A percentile compares a stretch with the other conserved stretches of the same genome.
Evolutionary conservation across 2,113 vertebrate species (phyloP).

Genomic region (Gavialis gangeticus): DNA sequence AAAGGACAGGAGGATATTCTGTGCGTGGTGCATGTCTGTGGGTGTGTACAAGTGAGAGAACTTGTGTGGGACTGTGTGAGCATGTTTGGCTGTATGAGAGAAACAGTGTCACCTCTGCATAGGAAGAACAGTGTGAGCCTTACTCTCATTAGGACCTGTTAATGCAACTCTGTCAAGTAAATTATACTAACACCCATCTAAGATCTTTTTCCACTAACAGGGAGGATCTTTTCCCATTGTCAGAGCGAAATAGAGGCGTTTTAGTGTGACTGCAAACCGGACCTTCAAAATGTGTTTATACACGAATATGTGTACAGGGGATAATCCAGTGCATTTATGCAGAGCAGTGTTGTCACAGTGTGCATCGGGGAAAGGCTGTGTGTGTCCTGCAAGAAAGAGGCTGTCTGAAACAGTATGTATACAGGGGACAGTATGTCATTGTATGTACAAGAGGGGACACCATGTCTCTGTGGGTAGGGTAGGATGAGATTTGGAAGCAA

Average conservation of each 20-base stretch:
- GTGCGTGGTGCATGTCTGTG: accelerated
- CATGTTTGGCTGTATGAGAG: accelerated
- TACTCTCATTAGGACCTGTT: background rate
- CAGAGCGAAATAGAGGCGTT: background rate
- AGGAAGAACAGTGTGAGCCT: background rate
- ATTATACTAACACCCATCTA: background rate
- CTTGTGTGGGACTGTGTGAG: background rate
- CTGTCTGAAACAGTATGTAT: background rate
- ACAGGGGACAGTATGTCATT: conserved; percentile 54
- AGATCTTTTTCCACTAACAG: background rate
- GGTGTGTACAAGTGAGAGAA: background rate
- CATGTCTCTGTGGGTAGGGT: conserved; percentile 44
- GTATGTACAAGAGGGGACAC: conserved; percentile 48
- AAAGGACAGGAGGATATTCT: background rate
- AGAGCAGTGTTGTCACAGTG: conserved; percentile 9
- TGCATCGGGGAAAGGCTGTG: conserved; percentile 38
- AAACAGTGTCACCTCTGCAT: background rate
- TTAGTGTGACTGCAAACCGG: conserved; percentile 60
- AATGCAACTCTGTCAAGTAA: background rate
- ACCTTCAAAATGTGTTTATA: conserved; percentile 14
- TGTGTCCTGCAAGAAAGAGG: background rate
- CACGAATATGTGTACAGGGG: conserved; percentile 34
- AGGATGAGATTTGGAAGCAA: background rate
- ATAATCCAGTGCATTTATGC: conserved; percentile 50
- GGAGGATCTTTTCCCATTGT: background rate